Evolutionary conservation across 2,888 invertebrate genomes (phyloP).

Genomic region (Thymelicus lineola): DNA sequence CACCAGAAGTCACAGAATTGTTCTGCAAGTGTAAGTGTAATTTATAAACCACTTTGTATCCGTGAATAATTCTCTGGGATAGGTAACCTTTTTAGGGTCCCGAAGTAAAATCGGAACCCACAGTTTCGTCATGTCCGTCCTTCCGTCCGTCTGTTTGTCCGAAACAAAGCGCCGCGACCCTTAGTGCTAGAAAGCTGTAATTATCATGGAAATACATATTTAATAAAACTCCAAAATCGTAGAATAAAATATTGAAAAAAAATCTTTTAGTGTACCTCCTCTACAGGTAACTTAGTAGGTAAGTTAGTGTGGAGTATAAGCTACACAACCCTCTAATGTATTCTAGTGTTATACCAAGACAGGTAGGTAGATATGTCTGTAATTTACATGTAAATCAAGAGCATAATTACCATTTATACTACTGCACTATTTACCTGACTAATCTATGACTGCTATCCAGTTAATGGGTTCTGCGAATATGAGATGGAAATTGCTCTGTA

Average conservation of each 20-base stretch:
- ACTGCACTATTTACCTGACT: constrained; percentile 11
- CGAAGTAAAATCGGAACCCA: too few relatives aligned
- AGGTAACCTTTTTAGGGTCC: neutral
- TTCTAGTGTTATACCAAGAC: too few relatives aligned
- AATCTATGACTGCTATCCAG: constrained; percentile 15
- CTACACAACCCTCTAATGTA: neutral
- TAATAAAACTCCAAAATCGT: too few relatives aligned
- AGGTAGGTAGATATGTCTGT: neutral
- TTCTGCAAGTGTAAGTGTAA: constrained; percentile 7
- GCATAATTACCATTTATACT: neutral
- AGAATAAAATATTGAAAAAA: too few relatives aligned
- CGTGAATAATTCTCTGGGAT: constrained; percentile 6
- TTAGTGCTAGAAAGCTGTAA: too few relatives aligned
- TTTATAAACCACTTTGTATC: constrained; percentile 11
- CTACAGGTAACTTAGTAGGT: too few relatives aligned
- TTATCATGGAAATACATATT: too few relatives aligned
- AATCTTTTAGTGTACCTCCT: too few relatives aligned
- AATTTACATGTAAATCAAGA: constrained; percentile 1
- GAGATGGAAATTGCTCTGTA: constrained; percentile 27
- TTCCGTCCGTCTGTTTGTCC: too few relatives aligned
- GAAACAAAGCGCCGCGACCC: too few relatives aligned
- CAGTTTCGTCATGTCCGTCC: too few relatives aligned
- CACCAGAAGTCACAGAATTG: neutral
- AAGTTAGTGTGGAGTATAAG: neutral
- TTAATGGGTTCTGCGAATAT: constrained; percentile 21